Evolutionary conservation across 2,888 invertebrate species (phyloP).

Genomic region (Apoderus coryli): DNA sequence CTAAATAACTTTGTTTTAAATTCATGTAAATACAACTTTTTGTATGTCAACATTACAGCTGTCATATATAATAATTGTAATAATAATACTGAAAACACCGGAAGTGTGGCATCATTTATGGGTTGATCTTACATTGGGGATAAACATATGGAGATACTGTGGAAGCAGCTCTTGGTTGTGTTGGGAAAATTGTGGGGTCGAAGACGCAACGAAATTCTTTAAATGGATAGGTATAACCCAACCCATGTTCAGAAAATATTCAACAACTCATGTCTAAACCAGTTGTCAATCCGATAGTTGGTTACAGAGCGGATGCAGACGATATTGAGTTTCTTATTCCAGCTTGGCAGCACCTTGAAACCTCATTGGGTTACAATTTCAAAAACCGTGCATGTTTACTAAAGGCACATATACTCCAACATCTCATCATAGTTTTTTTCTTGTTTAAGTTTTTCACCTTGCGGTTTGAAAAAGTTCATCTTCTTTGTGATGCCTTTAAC

Average conservation of each 20-base stretch:
- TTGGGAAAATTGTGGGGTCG: slow-evolving; percentile 38
- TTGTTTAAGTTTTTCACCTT: too few relatives aligned
- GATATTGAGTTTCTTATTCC: slow-evolving; percentile 35
- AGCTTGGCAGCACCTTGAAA: slow-evolving; percentile 37
- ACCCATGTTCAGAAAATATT: slow-evolving; percentile 26
- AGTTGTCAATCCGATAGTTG: slow-evolving; percentile 30
- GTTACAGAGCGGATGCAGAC: slow-evolving; percentile 24
- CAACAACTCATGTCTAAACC: slow-evolving; percentile 19
- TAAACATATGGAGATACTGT: slow-evolving; percentile 64
- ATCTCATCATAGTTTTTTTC: too few relatives aligned
- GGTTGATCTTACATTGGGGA: slow-evolving; percentile 38
- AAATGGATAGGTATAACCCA: slow-evolving; percentile 38
- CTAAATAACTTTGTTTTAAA: too few relatives aligned
- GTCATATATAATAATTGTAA: too few relatives aligned
- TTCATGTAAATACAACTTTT: too few relatives aligned
- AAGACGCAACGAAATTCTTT: slow-evolving; percentile 24
- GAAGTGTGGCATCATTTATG: slow-evolving; percentile 32
- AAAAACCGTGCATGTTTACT: slow-evolving; percentile 65
- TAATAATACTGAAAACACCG: slow-evolving; percentile 12
- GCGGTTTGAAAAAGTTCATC: too few relatives aligned
- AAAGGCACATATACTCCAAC: too few relatives aligned
- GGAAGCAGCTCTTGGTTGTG: slow-evolving; percentile 77
- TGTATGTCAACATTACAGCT: too few relatives aligned
- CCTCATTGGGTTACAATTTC: slow-evolving; percentile 59
- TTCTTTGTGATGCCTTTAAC: too few relatives aligned